Evolutionary conservation across 2,113 vertebrate genomes (phyloP), one percentile per base, ranked within the genome.

Genomic region (Nothocercus julius): DNA sequence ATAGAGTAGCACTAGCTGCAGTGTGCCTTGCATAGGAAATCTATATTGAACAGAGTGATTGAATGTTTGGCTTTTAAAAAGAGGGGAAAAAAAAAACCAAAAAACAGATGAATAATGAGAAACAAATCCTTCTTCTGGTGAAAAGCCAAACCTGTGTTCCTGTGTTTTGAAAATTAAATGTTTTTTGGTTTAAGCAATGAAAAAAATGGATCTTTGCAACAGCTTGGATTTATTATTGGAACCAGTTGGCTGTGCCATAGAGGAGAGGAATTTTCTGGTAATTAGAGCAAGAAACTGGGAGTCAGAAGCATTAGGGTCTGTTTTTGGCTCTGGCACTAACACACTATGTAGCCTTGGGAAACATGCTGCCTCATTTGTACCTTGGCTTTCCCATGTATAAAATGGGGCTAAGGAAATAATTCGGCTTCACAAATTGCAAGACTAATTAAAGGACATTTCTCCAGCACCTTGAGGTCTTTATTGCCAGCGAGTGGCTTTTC

Each of bases 211-310:
- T 90, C 66, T 92, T 84, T 95, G 84, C 89, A 93, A 62, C 81
- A 75, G 84, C 84, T 96, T 96, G 93, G 69, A 81, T 92, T 93
- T 95, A 74, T 95, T 89, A 90, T 78, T 93, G 91, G 77, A 96
- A 86, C 54, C 94, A 75, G 73, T 70, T 93, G 84, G 56, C 89
- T 93, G 83, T 95, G 93, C 91, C 93, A 93, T 63, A 53, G 78
- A 80, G 78, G 75, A 87, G 47, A 89, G 85, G 92, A 94, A 87
- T 95, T 87, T 91, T 85, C 79, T 92, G 92, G 87, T 90, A 76
- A 91, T 89, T 82, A 85, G 88, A 89, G 59, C 54, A 83, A 66
- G 85, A 74, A 80, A 28, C 64, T 36, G 61, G 79, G 85, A 83
- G 54, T 85, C 64, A 77, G 82, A 42, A 96, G 87, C 9, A 3